Percentiles rank a stretch among this genome's conserved stretches.
phyloP scores from a whole-genome alignment of 1,140 invertebrate species.

The Acromyrmex charruanus region DNA sequence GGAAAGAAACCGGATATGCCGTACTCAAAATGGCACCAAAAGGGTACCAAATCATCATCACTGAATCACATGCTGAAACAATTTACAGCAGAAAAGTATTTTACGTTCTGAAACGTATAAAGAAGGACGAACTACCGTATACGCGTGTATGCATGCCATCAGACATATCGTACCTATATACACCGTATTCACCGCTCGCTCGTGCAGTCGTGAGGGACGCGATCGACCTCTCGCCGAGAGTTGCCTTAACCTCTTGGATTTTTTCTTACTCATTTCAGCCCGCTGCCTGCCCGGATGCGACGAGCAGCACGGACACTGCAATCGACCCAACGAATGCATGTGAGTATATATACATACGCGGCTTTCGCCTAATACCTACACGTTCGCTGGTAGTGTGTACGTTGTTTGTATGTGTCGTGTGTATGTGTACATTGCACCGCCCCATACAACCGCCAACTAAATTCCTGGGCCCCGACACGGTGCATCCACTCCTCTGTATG shows the following conservation, averaged over 20 bases:
- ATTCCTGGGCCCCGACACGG: constrained; percentile 55
- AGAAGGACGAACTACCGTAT: constrained; percentile 46
- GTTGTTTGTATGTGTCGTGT: neutral
- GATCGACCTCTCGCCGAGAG: constrained; percentile 84
- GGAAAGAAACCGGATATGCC: too few relatives aligned
- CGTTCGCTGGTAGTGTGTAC: neutral
- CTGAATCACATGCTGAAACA: neutral
- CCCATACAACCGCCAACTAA: constrained; percentile 61
- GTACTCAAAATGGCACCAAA: too few relatives aligned
- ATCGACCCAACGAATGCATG: constrained; percentile 97
- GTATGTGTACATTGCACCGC: neutral
- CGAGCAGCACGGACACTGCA: constrained; percentile 95
- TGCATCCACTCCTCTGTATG: constrained; percentile 57
- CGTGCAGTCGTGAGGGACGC: constrained; percentile 80
- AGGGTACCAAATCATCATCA: neutral
- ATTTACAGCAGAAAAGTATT: constrained; percentile 16
- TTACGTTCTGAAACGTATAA: constrained; percentile 1
- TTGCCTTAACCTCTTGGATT: constrained; percentile 85
- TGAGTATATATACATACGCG: constrained; percentile 91
- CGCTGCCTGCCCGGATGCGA: constrained; percentile 97
- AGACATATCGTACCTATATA: neutral
- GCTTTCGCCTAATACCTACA: constrained; percentile 35
- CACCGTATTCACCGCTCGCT: constrained; percentile 71
- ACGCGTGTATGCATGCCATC: constrained; percentile 25
- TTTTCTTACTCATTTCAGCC: constrained; percentile 92